Evolutionary conservation across 2,888 invertebrate species (phyloP).

Genomic region (Bombylius discolor): DNA sequence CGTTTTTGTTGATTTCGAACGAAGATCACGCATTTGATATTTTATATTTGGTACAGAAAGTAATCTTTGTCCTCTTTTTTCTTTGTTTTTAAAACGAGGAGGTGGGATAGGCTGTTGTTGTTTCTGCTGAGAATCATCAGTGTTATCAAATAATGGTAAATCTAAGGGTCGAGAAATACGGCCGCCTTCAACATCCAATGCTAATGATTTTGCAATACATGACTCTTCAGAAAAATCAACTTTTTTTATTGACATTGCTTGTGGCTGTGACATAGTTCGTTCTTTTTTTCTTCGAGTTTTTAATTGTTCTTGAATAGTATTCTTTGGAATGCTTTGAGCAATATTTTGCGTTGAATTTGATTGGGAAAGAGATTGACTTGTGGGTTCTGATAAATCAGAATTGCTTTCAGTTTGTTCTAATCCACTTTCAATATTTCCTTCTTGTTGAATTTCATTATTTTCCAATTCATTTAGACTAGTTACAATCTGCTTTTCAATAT

Average conservation of each 20-base stretch:
- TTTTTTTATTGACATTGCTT: conserved; percentile 21
- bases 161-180: conserved; percentile 46
- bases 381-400: conserved; percentile 18
- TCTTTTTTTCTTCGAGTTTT: conserved; percentile 17
- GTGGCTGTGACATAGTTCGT: conserved; percentile 21
- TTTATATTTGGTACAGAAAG: conserved; percentile 69
- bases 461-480: conserved; percentile 18
- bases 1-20: conserved; percentile 27
- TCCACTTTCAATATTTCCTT: conserved; percentile 10
- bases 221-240: conserved; percentile 33
- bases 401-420: conserved; percentile 14
- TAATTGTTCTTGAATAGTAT: conserved; percentile 12
- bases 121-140: not conserved
- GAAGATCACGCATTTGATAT: conserved; percentile 38
- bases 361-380: conserved; percentile 16
- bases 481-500: conserved; percentile 21
- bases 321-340: conserved; percentile 16
- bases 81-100: conserved; percentile 42
- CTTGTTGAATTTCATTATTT: conserved; percentile 14
- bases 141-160: conserved; percentile 44
- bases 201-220: conserved; percentile 16
- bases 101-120: conserved; percentile 41
- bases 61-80: conserved; percentile 51
- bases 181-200: conserved; percentile 23
- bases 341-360: conserved; percentile 18